Base-by-base conservation (phyloP, 2,113 vertebrate species). In the Indicator indicator region DNA sequence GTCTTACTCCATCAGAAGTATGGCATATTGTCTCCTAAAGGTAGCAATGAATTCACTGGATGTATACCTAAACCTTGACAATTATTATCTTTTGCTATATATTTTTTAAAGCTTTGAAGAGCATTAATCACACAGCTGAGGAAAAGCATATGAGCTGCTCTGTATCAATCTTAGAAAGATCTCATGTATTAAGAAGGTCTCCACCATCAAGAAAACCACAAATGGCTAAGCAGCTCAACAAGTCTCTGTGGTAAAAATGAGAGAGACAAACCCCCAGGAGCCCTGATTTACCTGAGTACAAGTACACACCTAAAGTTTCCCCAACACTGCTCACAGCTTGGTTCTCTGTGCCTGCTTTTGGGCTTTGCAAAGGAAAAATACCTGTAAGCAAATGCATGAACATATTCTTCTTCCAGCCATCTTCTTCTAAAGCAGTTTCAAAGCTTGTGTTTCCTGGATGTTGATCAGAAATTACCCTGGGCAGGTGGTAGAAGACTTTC, bases 31-130 rank as follows among this genome's bases (percentile, higher is more conserved):
- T 86, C 74, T 95, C 83, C 76, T 91, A 50, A 90, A 97, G 93
- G 95, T 94, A 97, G 95, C 96, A 96, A 91, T 96, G 97, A 97
- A 97, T 97, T 98, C 96, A 84, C 78, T 20, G 83, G 83, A 77
- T 18, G n/a, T 54, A 89, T 63, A 89, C 55, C 94, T 97, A 97
- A 97, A 93, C 93, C 91, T 97, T 95, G 96, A 94, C 95, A 97
- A 97, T 97, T 97, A 97, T 82, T 82, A 88, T 67, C 87, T 93
- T 96, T 74, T 54, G 44, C 52, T 86, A 50, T 88, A 50, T 90
- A 50, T 75, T 96, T 94, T 95, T 94, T 92, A 92, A 91, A 94
- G 71, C 78, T 87, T 97, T 91, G 38, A 93, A 96, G 82, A 81
- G 50, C 78, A 91, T 98, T 96, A 86, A 94, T 97, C 96, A 93